Base-by-base conservation (phyloP, 2,113 vertebrate genomes). In the Sinocyclocheilus anshuiensis region DNA sequence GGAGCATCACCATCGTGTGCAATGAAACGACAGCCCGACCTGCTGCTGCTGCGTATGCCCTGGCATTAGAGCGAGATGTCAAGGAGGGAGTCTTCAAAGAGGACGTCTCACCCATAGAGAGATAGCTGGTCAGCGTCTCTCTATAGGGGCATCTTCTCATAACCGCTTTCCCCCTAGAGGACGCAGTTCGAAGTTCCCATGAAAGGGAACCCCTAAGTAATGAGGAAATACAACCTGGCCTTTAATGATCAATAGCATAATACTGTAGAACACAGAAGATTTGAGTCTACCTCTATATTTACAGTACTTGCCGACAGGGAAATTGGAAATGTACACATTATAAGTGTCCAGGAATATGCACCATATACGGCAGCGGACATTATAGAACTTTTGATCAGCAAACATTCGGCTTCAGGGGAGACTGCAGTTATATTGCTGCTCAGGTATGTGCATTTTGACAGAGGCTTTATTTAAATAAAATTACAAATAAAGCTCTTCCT, bases 281-380 rank as follows among this genome's bases (percentile, higher is more conserved):
- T 42, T n/a, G 20, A 22, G 4, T 74, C 39, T 74, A 12, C 20
- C 5, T 89, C 72, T 53, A 6, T 89, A 8, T 90, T 6, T 89
- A 20, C 91, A 99, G 98, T 90, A 95, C 91, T 48, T 99, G 98
- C 90, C 94, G 87, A 86, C 90, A 83, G 75, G 97, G 97, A 15
- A 39, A n/a, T 45, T 99, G 98, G 98, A 48, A 11, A 0, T 99
- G 98, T 85, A 96, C 96, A n/a, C 2, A 93, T 1, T 1, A 88
- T 0, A 59, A 80, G 22, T 99, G 98, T 90, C 90, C 94, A 36
- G 95, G 95, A 50, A 95, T 95, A 55, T 99, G 98, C 22, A 89
- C 65, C 39, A 95, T 99, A 88, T 98, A 99, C 36, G 98, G 98
- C 77, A 97, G 92, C 4, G 97, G 98, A 61, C 98, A 99, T 91